These are phyloP conservation scores for Sinonovacula constricta DNA, from an alignment of 1,140 invertebrate species.

Conservation along the genomic window DNA sequence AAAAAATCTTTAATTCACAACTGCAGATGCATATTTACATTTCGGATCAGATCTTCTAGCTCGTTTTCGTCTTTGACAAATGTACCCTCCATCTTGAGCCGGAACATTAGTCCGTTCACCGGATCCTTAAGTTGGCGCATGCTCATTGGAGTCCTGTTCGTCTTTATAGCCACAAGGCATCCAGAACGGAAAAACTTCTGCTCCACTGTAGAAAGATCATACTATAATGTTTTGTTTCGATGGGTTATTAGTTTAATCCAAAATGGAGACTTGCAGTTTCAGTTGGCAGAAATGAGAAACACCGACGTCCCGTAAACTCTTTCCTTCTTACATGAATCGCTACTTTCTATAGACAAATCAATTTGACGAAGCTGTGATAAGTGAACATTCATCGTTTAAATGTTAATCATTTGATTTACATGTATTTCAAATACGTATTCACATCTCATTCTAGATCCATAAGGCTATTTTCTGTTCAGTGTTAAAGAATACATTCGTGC, in stretches of 20 bases:
- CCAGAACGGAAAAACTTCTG: slow-evolving; percentile 11
- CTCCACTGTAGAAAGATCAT: not conserved
- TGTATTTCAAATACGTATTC: too few species aligned
- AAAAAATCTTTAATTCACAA: too few species aligned
- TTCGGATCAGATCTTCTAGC: slow-evolving; percentile 39
- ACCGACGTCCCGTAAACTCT: not conserved
- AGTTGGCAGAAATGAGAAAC: not conserved
- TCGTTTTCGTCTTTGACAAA: slow-evolving; percentile 22
- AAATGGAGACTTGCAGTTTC: not conserved
- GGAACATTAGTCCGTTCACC: slow-evolving; percentile 31
- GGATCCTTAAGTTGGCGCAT: slow-evolving; percentile 26
- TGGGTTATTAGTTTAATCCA: not conserved
- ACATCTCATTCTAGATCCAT: too few species aligned
- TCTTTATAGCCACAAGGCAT: slow-evolving; percentile 26
- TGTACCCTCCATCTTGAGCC: slow-evolving; percentile 44
- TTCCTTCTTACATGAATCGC: not conserved
- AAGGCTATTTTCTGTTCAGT: too few species aligned
- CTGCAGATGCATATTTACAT: too few species aligned
- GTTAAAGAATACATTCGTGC: too few species aligned
- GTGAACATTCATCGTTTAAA: too few species aligned
- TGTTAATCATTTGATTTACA: too few species aligned
- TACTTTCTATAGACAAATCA: not conserved
- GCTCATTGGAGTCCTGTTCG: slow-evolving; percentile 10
- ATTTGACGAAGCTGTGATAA: too few species aligned
- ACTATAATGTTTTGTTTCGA: not conserved